A percentile compares a stretch with the other conserved stretches of the same genome.
Conservation (phyloP, 2,888 invertebrate species). For the Aleiodes testaceus region DNA sequence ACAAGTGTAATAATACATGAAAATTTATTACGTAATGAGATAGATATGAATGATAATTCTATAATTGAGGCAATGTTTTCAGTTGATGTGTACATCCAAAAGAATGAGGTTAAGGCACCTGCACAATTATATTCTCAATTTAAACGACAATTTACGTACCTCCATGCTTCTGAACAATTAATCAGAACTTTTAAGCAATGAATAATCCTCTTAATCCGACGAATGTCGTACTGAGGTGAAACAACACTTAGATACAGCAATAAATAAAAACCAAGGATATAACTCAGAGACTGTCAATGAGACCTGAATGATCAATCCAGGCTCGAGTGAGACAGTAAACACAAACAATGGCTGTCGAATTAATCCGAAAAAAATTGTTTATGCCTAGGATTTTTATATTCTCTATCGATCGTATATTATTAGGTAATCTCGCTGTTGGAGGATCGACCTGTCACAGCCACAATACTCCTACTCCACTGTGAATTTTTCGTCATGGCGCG, state of each 20-base stretch:
- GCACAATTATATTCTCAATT: background rate
- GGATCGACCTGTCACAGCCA: constrained; percentile 62
- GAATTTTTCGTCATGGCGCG: constrained; percentile 63
- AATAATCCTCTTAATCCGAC: background rate
- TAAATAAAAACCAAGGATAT: constrained; percentile 18
- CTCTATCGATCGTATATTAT: constrained; percentile 58
- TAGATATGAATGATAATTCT: constrained; percentile 14
- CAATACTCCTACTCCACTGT: constrained; percentile 62
- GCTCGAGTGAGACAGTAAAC: constrained; percentile 2
- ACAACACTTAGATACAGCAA: constrained; percentile 18
- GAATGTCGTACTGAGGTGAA: constrained; percentile 25
- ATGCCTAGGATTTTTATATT: constrained; percentile 21
- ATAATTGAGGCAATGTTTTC: background rate
- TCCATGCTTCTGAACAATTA: background rate
- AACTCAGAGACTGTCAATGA: constrained; percentile 11
- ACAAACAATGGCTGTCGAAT: constrained; percentile 35
- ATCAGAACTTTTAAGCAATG: background rate
- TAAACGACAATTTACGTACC: background rate
- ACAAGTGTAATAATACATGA: background rate
- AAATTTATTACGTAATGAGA: constrained; percentile 6
- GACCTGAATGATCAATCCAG: background rate
- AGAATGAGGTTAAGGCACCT: constrained; percentile 21
- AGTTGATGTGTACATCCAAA: background rate
- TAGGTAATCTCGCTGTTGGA: constrained; percentile 63
- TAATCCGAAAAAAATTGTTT: background rate